Base-by-base conservation (phyloP, 1,140 invertebrate genomes). In the Drosophila kanapiae region DNA sequence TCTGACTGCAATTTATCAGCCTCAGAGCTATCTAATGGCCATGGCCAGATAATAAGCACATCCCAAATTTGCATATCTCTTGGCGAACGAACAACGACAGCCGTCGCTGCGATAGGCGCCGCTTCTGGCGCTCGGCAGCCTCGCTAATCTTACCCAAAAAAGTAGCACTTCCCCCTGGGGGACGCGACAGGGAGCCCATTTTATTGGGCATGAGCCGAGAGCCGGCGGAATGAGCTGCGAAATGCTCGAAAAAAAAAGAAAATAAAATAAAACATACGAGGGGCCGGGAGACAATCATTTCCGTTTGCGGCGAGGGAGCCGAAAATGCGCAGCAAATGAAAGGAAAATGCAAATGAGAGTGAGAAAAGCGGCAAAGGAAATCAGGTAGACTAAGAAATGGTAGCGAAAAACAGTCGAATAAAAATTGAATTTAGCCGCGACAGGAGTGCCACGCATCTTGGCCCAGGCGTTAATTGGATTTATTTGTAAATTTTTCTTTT, bases 91-190 rank as follows among this genome's bases (percentile, higher is more conserved):
- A 45, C 67, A 70, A 13, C 60, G 53, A 42, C 49, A 57, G 18
- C 16, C 72, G 48, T 27, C 6, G 16, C 23, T 23, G 23, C 27
- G 59, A 71, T 51, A 33, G 49, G 31, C 63, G 45, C 37, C 43
- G 60, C 63, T 54, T 61, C 18, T 47, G 69, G 80, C 70, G 64
- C 56, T 78, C 62, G 75, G 65, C 77, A 84, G 81, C 65, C 79
- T 59, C 59, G 76, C 63, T 84, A 85, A 84, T 84, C 82, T 81
- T 35, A 59, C 33, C 78, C 78, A 77, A 59, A 68, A 83, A 83
- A 63, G 82, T 64, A 37, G 58, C 71, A 51, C 38, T 16, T 35
- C 48, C 62, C 59, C 45, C 31, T 59, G 61, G 70, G 71, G 65
- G 54, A 37, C 42, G 37, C 57, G 53, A 60, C 57, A 47, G 71